Percentiles rank a stretch among this genome's conserved stretches.
phyloP scores from a whole-genome alignment of 2,888 invertebrate species.

The Cheilosia soror region DNA sequence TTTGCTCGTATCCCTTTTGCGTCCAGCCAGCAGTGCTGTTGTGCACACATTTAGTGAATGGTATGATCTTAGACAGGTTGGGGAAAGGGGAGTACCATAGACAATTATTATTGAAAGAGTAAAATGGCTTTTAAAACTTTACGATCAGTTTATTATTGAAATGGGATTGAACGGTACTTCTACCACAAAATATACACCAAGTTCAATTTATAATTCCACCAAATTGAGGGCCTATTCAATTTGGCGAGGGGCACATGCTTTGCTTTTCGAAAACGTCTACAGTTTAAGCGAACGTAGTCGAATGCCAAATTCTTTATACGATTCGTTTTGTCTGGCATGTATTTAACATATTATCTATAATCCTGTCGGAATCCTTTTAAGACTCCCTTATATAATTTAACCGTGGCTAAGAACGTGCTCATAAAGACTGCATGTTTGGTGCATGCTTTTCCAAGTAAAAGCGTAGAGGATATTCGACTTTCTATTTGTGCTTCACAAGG shows the following conservation, averaged over 20 bases:
- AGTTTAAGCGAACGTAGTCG: not conserved
- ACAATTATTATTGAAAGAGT: conserved; percentile 17
- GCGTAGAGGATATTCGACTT: conserved; percentile 5
- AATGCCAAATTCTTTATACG: conserved; percentile 3
- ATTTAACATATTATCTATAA: conserved; percentile 33
- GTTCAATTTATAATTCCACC: conserved; percentile 3
- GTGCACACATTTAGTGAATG: not conserved
- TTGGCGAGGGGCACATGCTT: conserved; percentile 17
- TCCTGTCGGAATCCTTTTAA: conserved; percentile 51
- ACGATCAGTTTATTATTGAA: conserved; percentile 1
- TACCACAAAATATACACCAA: not conserved
- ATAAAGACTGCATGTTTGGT: conserved; percentile 1
- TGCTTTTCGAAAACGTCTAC: not conserved
- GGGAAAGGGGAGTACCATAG: not conserved
- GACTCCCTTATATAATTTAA: conserved; percentile 2
- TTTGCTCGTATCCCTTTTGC: not conserved
- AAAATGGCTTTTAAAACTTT: conserved; percentile 18
- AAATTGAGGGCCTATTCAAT: conserved; percentile 25
- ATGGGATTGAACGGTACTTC: not conserved
- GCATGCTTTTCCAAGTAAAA: conserved; percentile 7
- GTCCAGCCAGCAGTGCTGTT: not conserved
- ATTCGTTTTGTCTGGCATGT: not conserved
- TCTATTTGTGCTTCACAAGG: not conserved
- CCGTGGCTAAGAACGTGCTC: conserved; percentile 17
- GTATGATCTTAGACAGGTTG: not conserved